Percentiles rank a stretch among this genome's conserved stretches.
Conservation (phyloP, 2,113 vertebrate species). For the Scatophagus argus region DNA sequence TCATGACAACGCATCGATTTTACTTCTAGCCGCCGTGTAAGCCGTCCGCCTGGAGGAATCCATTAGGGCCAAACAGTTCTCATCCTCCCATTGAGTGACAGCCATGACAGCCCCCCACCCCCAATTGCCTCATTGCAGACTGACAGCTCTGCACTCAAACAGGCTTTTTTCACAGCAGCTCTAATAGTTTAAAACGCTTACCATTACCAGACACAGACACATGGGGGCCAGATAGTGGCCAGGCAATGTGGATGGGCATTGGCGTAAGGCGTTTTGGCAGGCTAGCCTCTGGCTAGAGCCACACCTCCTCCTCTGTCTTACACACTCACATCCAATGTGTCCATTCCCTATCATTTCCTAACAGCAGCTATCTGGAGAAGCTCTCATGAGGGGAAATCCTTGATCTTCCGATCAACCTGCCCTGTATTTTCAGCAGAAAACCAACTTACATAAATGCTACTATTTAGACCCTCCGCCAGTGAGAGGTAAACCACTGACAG, state of each 20-base stretch:
- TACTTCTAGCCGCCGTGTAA: slow-evolving; percentile 93
- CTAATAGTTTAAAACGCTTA: slow-evolving; percentile 99
- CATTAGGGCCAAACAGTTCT: slow-evolving; percentile 98
- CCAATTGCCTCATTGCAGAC: slow-evolving; percentile 86
- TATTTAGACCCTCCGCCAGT: slow-evolving; percentile 59
- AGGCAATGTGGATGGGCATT: slow-evolving; percentile 51
- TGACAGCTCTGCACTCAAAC: slow-evolving; percentile 95
- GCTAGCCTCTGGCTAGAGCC: slow-evolving; percentile 28
- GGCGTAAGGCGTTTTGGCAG: slow-evolving; percentile 60
- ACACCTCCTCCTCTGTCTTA: slow-evolving; percentile 41
- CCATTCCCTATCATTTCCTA: slow-evolving; percentile 63
- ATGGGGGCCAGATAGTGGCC: slow-evolving; percentile 84
- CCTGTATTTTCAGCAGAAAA: slow-evolving; percentile 52
- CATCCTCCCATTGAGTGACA: slow-evolving; percentile 89
- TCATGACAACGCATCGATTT: slow-evolving; percentile 99
- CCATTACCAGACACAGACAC: slow-evolving; percentile 96
- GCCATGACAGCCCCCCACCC: slow-evolving; percentile 78
- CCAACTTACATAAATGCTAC: slow-evolving; percentile 69
- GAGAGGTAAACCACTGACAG: slow-evolving; percentile 75
- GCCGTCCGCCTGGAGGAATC: slow-evolving; percentile 97
- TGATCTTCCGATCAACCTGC: slow-evolving; percentile 66
- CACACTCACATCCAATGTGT: slow-evolving; percentile 33
- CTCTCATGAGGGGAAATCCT: slow-evolving; percentile 66
- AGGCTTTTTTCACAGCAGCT: slow-evolving; percentile 93
- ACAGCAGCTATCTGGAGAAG: slow-evolving; percentile 65